Base-by-base conservation (phyloP, 2,113 vertebrate species). In the Orycteropus afer region DNA sequence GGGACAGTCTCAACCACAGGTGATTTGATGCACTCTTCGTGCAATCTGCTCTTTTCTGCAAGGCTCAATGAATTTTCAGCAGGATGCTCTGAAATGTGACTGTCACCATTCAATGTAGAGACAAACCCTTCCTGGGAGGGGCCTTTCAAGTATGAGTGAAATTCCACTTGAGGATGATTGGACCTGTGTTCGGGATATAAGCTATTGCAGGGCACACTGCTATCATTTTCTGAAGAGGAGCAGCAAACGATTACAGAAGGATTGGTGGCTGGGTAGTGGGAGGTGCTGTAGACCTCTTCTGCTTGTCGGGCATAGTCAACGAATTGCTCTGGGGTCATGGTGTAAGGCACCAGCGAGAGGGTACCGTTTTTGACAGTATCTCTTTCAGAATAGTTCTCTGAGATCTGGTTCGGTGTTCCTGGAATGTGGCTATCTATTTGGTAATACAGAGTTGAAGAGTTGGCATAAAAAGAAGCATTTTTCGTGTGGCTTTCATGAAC, bases 111-210 rank as follows among this genome's bases (percentile, higher is more conserved):
- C 97, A 99, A 86, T 40, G 98, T n/a, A 78, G 98, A 98, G 95
- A 99, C 98, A 97, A 99, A 99, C 87, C 98, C 98, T 95, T 99
- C 99, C 97, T 98, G 98, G 79, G 98, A 98, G 97, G 99, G 99
- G 97, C 99, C 99, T 99, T 99, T 99, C 98, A 99, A 98, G 98
- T 99, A 99, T 57, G 99, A 99, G 91, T 99, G 99, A 97, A 99
- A 99, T 97, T 99, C 99, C 95, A 99, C 98, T 97, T 98, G 99
- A 7, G 98, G 98, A 93, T 99, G 99, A 15, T 86, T 97, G n/a
- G 98, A 97, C 93, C 98, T 98, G 63, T 99, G 99, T 95, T 99
- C 99, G 7, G 97, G 78, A 81, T 99, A 99, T 12, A 98, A 97
- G 77, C 97, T 98, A 97, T 98, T 99, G 95, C 99, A 98, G 55